Base-by-base conservation (phyloP, 1,140 invertebrate genomes). In the roundworm (Caenorhabditis elegans) region DNA sequence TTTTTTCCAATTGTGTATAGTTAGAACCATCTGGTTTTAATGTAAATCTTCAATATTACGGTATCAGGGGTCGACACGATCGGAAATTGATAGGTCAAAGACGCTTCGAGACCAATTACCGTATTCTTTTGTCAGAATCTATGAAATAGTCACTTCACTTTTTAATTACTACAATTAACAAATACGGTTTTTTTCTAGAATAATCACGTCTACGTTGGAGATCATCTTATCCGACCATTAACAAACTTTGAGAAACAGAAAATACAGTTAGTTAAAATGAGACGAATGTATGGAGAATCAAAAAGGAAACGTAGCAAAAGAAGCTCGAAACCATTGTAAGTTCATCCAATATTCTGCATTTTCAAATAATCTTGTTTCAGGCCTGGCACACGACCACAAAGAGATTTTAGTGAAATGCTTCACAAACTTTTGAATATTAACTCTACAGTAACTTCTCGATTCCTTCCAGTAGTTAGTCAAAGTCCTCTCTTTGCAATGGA, bases 401-500 rank as follows among this genome's bases (percentile, higher is more conserved):
- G 48, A 28, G 75, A 76, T 46, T 76, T 81, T 43, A 47, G 53
- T 13, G 65, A 60, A 22, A 47, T 81, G 39, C 34, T 81, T 17
- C 65, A 81, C 31, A 48, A 55, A 46, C 60, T 81, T 47, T 28
- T 81, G 19, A 81, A 77, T 39, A 48, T 81, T 3, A 81, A 81
- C 34, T 81, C 80, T 17, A 70, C 80, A 24, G 80, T 81, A 28
- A 81, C 80, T n/a, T 81, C 80, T 34, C 49, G 80, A 28, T 81
- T 81, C 28, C 65, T 81, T 3, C 80, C 80, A 3, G 48, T 81
- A 6, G 80, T 81, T n/a, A 81, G 75, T 24, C 80, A 81, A 26
- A 43, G 34, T 24, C 80, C 80, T 3, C 48, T 81, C 15, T 81
- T 81, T 19, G 47, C 53, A 31, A 79, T 79, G 78, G 78, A 79